A percentile compares a stretch with the other conserved stretches of the same genome.
These are phyloP conservation scores for Hydropsyche betteni DNA, from an alignment of 2,888 invertebrate species.

Conservation along the genomic window DNA sequence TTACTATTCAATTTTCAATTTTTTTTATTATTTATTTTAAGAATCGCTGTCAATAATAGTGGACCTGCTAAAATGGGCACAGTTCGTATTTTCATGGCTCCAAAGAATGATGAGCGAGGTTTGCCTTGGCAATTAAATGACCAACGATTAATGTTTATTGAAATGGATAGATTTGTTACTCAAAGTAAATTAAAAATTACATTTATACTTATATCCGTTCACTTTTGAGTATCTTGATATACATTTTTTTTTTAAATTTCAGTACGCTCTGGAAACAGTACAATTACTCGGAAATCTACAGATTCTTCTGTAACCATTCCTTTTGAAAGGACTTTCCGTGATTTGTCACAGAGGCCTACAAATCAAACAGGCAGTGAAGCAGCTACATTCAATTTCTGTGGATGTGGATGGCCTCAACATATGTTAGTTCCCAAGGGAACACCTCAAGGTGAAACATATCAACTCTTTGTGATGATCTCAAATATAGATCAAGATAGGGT, in stretches of 20 bases:
- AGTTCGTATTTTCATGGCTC: slow-evolving; percentile 75
- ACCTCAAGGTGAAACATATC: slow-evolving; percentile 63
- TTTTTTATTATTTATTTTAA: slow-evolving; percentile 50
- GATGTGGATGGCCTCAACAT: slow-evolving; percentile 73
- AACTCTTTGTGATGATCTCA: slow-evolving; percentile 69
- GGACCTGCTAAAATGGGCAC: slow-evolving; percentile 67
- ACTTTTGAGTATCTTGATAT: background rate
- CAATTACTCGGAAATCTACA: slow-evolving; percentile 70
- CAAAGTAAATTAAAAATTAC: background rate
- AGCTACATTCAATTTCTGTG: slow-evolving; percentile 69
- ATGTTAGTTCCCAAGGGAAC: slow-evolving; percentile 68
- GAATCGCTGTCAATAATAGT: slow-evolving; percentile 66
- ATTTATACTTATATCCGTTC: background rate
- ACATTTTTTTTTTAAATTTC: slow-evolving; percentile 43
- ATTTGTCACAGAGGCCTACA: slow-evolving; percentile 70
- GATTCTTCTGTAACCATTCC: slow-evolving; percentile 85
- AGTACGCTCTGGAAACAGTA: slow-evolving; percentile 76
- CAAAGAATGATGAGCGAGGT: slow-evolving; percentile 75
- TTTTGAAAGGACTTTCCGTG: slow-evolving; percentile 81
- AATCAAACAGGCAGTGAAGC: slow-evolving; percentile 63
- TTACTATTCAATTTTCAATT: background rate
- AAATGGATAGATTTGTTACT: slow-evolving; percentile 77
- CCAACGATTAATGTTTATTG: slow-evolving; percentile 75
- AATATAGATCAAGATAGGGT: slow-evolving; percentile 66
- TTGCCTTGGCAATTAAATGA: slow-evolving; percentile 71